A percentile compares a stretch with the other conserved stretches of the same genome.
Conservation (phyloP, 2,113 vertebrate species). For the Nicator chloris region DNA sequence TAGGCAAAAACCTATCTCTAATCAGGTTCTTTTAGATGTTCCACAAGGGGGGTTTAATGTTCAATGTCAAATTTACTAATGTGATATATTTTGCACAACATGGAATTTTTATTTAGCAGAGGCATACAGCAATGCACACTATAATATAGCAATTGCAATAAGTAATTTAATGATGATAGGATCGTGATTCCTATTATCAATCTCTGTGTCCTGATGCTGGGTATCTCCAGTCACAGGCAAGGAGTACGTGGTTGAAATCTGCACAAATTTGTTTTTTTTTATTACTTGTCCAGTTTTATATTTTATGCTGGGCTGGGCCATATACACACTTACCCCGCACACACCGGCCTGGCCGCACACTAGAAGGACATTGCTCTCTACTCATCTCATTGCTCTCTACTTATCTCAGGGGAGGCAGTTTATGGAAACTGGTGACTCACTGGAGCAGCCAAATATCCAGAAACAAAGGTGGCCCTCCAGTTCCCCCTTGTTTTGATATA, state of each 20-base stretch:
- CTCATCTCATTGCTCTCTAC: rapidly evolving
- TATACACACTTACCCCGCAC: not conserved
- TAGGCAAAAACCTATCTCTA: too few relatives aligned
- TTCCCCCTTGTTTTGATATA: not conserved
- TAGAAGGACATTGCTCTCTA: not conserved
- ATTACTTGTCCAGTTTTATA: not conserved
- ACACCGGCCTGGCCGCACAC: not conserved
- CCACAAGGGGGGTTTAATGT: not conserved
- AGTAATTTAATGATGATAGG: not conserved
- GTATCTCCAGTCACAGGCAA: not conserved
- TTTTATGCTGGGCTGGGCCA: not conserved
- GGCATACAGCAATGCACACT: not conserved
- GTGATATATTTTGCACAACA: not conserved
- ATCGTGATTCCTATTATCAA: not conserved
- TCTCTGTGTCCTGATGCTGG: not conserved
- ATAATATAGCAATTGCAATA: not conserved
- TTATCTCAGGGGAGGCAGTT: not conserved
- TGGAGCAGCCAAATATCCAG: not conserved
- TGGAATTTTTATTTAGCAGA: not conserved
- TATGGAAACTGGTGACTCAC: not conserved
- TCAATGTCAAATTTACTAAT: not conserved
- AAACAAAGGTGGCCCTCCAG: not conserved
- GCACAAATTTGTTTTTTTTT: not conserved
- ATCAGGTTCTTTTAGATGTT: not conserved
- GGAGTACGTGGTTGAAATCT: not conserved